phyloP scores from a whole-genome alignment of 1,140 invertebrate species.

The Chrysopa pallens region DNA sequence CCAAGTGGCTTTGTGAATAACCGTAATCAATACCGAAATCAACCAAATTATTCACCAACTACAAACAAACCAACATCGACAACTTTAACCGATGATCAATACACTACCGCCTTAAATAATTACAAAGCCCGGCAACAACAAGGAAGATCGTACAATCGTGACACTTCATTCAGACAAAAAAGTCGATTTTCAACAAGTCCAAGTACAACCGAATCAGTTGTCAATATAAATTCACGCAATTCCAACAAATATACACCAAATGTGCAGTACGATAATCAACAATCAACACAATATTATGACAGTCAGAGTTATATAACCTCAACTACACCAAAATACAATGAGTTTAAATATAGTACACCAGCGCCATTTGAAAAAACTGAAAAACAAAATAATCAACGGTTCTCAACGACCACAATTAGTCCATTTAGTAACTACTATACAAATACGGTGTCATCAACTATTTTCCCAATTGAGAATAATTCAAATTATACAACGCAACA shows the following conservation, averaged over 20 bases:
- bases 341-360: slow-evolving; percentile 15
- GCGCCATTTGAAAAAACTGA: slow-evolving; percentile 17
- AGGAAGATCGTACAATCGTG: slow-evolving; percentile 13
- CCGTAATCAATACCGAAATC: no score
- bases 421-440: no score
- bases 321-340: slow-evolving; percentile 8
- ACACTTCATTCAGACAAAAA: slow-evolving; percentile 13
- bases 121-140: slow-evolving; percentile 12
- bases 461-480: no score
- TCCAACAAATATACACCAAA: slow-evolving; percentile 9
- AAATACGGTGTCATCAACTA: no score
- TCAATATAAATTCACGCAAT: not conserved
- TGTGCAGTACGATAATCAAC: slow-evolving; percentile 11
- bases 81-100: slow-evolving; percentile 10
- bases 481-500: slow-evolving; percentile 2
- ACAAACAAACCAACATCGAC: slow-evolving; percentile 23
- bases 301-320: slow-evolving; percentile 5
- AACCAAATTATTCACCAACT: slow-evolving; percentile 22
- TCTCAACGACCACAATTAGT: no score
- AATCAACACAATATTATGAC: slow-evolving; percentile 6
- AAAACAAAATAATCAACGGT: not conserved
- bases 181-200: no score
- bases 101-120: slow-evolving; percentile 11
- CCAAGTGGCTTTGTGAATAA: slow-evolving; percentile 4
- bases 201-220: no score